These are phyloP conservation scores for Phoxinus dragarum DNA, from an alignment of 2,797 vertebrate genomes.

Conservation along the genomic window DNA sequence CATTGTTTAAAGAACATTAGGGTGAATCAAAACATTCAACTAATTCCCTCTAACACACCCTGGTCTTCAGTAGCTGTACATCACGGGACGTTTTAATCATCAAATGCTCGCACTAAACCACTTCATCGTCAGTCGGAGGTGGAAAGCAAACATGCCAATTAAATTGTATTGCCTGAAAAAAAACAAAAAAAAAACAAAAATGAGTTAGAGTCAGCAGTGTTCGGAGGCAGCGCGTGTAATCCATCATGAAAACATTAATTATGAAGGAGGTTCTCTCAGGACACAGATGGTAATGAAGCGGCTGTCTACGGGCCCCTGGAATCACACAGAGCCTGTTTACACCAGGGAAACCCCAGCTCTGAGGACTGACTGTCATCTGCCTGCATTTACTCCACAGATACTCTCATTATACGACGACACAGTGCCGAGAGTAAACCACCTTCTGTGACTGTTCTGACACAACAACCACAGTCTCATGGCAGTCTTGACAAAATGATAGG, in stretches of 20 bases:
- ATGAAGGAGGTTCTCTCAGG: slow-evolving; percentile 75
- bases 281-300: slow-evolving; percentile 81
- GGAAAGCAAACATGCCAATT: slow-evolving; percentile 51
- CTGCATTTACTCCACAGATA: slow-evolving; percentile 25
- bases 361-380: slow-evolving; percentile 56
- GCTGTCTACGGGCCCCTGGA: slow-evolving; percentile 70
- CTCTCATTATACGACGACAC: neutral
- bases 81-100: slow-evolving; percentile 75
- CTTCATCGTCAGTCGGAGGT: slow-evolving; percentile 32
- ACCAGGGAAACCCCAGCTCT: slow-evolving; percentile 53
- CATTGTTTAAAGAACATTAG: slow-evolving; percentile 51
- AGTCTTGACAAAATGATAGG: neutral
- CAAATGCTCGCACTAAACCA: slow-evolving; percentile 54
- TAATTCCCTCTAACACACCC: slow-evolving; percentile 65
- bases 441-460: slow-evolving; percentile 12
- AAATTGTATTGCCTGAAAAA: slow-evolving; percentile 50
- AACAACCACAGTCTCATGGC: neutral
- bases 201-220: slow-evolving; percentile 70
- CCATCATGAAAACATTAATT: slow-evolving; percentile 83
- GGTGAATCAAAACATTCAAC: slow-evolving; percentile 60
- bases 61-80: slow-evolving; percentile 68
- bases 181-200: neutral
- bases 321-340: slow-evolving; percentile 64
- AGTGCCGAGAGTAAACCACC: neutral
- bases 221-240: slow-evolving; percentile 75